Percentiles rank a stretch among this genome's conserved stretches.
phyloP scores from a whole-genome alignment of 2,113 vertebrate species.

The Saccopteryx bilineata region DNA sequence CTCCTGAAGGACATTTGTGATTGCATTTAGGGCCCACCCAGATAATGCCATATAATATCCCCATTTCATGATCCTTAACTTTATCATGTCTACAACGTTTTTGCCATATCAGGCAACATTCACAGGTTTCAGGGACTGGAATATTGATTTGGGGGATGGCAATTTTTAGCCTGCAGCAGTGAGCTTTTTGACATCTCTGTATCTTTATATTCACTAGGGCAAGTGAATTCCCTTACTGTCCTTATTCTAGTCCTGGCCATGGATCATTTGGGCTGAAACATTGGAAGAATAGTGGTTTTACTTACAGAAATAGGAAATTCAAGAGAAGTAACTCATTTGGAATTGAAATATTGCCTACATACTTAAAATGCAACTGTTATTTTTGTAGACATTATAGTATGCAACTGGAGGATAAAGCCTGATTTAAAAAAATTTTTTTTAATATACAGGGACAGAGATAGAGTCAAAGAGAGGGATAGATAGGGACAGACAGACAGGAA shows the following conservation, averaged over 20 bases:
- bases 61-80: background rate
- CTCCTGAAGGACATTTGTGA: background rate
- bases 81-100: background rate
- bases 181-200: background rate
- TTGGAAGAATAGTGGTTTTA: background rate
- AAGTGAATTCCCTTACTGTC: background rate
- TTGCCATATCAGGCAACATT: background rate
- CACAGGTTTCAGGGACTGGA: background rate
- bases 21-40: background rate
- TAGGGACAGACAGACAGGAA: no score
- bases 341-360: background rate
- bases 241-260: background rate
- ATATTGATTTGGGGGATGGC: background rate
- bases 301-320: background rate
- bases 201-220: background rate
- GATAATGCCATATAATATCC: background rate
- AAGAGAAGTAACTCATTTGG: background rate
- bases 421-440: background rate
- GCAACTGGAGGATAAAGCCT: background rate
- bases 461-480: no score
- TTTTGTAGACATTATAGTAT: background rate
- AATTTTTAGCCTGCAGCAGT: background rate
- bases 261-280: background rate
- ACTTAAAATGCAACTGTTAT: constrained; percentile 1
- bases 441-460: no score